Percentiles rank a stretch among this genome's conserved stretches.
These are phyloP conservation scores for Lottia gigantea DNA, from an alignment of 2,888 invertebrate genomes.

Conservation along the genomic window DNA sequence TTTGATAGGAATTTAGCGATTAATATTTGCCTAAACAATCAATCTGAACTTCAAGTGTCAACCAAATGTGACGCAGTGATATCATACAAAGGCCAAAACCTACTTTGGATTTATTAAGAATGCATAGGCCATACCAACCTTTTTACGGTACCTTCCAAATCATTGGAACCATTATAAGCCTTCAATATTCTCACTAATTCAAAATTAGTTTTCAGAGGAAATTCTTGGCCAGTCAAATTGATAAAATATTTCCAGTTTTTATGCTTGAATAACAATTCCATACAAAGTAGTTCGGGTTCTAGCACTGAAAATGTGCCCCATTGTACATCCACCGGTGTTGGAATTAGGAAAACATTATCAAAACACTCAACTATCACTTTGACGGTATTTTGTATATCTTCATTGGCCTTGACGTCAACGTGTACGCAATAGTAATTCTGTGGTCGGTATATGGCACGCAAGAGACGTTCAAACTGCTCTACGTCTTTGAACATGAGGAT, in stretches of 20 bases:
- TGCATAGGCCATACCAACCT: conserved; percentile 24
- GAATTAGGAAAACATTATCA: conserved; percentile 55
- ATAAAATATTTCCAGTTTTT: conserved; percentile 58
- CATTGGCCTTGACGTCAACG: conserved; percentile 50
- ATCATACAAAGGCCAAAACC: too few relatives aligned
- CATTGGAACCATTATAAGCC: conserved; percentile 56
- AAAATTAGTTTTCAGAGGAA: conserved; percentile 57
- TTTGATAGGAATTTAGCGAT: too few relatives aligned
- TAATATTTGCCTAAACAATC: too few relatives aligned
- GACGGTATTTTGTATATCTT: conserved; percentile 35
- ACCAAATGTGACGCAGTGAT: too few relatives aligned
- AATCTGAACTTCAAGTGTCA: too few relatives aligned
- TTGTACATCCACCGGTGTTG: conserved; percentile 36
- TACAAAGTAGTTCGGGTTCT: conserved; percentile 56
- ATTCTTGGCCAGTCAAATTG: conserved; percentile 58
- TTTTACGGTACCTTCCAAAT: conserved; percentile 38
- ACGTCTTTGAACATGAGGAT: conserved; percentile 51
- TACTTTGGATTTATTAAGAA: too few relatives aligned
- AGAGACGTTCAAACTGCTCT: conserved; percentile 44
- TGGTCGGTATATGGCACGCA: conserved; percentile 58
- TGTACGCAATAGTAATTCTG: conserved; percentile 64
- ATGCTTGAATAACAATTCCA: conserved; percentile 41
- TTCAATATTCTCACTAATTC: conserved; percentile 54
- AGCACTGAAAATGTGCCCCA: conserved; percentile 56
- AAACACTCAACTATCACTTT: conserved; percentile 47